Evolutionary conservation across 1,140 invertebrate species (phyloP).

Genomic region (Dryas iulia): DNA sequence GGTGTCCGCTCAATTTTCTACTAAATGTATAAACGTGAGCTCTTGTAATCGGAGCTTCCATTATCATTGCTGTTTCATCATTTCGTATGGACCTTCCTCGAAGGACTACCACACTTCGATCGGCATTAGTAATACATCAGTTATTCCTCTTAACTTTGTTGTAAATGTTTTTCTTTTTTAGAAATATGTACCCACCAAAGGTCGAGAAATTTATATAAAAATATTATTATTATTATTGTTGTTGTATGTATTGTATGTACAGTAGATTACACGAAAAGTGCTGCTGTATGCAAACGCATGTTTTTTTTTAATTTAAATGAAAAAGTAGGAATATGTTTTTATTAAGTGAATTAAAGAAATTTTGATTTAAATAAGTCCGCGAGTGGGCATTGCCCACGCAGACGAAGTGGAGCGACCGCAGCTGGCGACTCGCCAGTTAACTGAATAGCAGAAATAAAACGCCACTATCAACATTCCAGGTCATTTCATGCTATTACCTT

Average conservation of each 20-base stretch:
- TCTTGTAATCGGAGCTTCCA: conserved; percentile 47
- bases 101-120: conserved; percentile 28
- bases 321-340: conserved; percentile 5
- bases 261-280: too few species aligned
- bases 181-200: neutral
- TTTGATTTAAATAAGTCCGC: conserved; percentile 34
- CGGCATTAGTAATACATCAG: neutral
- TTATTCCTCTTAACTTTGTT: neutral
- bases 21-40: conserved; percentile 37
- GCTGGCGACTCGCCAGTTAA: conserved; percentile 56
- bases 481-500: conserved; percentile 67
- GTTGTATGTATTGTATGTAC: too few species aligned
- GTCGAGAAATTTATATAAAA: too few species aligned
- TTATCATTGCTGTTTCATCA: conserved; percentile 37
- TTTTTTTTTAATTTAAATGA: neutral
- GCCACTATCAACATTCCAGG: conserved; percentile 72
- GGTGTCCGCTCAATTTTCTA: conserved; percentile 41
- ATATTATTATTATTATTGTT: too few species aligned
- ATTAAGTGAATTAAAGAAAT: conserved; percentile 3
- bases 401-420: conserved; percentile 54
- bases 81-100: conserved; percentile 39
- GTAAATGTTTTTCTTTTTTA: neutral
- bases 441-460: conserved; percentile 68
- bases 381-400: conserved; percentile 58
- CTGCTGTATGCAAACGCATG: too few species aligned